Percentiles rank a stretch among this genome's conserved stretches.
Conservation (phyloP, 2,888 invertebrate species). For the Osmoderma eremita region DNA sequence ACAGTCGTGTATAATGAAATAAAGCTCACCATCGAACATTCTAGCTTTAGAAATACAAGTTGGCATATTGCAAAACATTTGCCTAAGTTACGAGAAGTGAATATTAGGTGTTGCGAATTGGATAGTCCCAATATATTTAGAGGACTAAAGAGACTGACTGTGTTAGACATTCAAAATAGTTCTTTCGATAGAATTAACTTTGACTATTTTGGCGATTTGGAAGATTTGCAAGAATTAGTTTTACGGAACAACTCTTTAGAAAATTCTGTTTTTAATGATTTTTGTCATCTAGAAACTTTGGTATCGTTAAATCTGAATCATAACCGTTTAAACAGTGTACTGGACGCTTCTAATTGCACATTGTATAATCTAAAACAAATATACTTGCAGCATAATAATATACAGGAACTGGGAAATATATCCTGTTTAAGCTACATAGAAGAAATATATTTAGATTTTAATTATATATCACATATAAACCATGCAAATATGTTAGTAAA, state of each 20-base stretch:
- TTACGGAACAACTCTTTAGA: constrained; percentile 30
- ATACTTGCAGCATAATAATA: constrained; percentile 36
- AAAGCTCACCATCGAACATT: constrained; percentile 54
- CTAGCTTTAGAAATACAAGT: constrained; percentile 51
- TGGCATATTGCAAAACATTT: constrained; percentile 55
- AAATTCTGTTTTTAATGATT: constrained; percentile 1
- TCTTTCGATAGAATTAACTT: constrained; percentile 44
- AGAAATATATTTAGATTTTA: constrained; percentile 40
- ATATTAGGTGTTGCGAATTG: constrained; percentile 49
- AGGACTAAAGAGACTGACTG: constrained; percentile 7
- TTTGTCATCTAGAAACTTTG: not conserved
- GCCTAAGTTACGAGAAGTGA: constrained; percentile 53
- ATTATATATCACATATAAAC: constrained; percentile 34
- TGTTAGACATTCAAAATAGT: constrained; percentile 48
- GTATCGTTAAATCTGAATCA: constrained; percentile 28
- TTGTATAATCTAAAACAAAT: constrained; percentile 28
- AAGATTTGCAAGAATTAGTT: constrained; percentile 26
- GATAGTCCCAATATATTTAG: constrained; percentile 19
- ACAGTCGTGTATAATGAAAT: constrained; percentile 58
- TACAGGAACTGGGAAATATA: constrained; percentile 21
- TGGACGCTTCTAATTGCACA: constrained; percentile 14
- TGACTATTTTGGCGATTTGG: constrained; percentile 48
- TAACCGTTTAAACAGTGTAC: constrained; percentile 25
- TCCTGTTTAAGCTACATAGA: constrained; percentile 39
- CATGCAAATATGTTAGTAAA: not conserved